Conservation (phyloP, 1,140 invertebrate genomes). For the Brachystomella parvula region DNA sequence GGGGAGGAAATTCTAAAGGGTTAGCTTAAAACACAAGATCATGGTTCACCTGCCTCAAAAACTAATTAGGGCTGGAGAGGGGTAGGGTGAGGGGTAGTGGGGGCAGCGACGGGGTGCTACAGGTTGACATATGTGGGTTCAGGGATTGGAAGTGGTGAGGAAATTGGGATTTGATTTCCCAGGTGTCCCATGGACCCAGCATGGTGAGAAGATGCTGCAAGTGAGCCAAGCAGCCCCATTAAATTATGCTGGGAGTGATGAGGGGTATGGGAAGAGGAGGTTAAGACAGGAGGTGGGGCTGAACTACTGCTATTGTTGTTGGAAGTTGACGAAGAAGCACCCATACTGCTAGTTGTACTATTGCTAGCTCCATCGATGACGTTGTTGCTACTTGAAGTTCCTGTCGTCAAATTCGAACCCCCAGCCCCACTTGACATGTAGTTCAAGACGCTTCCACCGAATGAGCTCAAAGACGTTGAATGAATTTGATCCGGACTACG, state of each 20-base stretch:
- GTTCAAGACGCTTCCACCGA: slow-evolving; percentile 6
- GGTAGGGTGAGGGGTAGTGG: neutral
- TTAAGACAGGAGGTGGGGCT: neutral
- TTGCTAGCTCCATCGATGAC: slow-evolving; percentile 4
- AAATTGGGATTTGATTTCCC: slow-evolving; percentile 47
- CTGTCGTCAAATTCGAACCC: neutral
- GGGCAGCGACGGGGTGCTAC: slow-evolving; percentile 49
- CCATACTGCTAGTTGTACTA: slow-evolving; percentile 11
- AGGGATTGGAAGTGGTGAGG: slow-evolving; percentile 68
- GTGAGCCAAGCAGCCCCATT: slow-evolving; percentile 31
- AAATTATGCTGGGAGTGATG: slow-evolving; percentile 17
- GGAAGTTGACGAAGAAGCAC: slow-evolving; percentile 7
- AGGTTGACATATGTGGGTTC: slow-evolving; percentile 88
- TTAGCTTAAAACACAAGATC: no score
- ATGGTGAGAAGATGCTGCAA: slow-evolving; percentile 23
- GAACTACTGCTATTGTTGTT: slow-evolving; percentile 1
- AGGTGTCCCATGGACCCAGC: slow-evolving; percentile 17
- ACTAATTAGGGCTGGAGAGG: neutral
- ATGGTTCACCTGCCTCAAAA: neutral
- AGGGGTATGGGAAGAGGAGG: neutral
- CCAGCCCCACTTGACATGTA: slow-evolving; percentile 9
- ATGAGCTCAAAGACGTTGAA: slow-evolving; percentile 7
- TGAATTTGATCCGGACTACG: slow-evolving; percentile 16
- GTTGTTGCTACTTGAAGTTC: no score
- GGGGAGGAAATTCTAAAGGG: no score